These are phyloP conservation scores for Riptortus pedestris DNA, from an alignment of 1,140 invertebrate species.

Conservation along the genomic window DNA sequence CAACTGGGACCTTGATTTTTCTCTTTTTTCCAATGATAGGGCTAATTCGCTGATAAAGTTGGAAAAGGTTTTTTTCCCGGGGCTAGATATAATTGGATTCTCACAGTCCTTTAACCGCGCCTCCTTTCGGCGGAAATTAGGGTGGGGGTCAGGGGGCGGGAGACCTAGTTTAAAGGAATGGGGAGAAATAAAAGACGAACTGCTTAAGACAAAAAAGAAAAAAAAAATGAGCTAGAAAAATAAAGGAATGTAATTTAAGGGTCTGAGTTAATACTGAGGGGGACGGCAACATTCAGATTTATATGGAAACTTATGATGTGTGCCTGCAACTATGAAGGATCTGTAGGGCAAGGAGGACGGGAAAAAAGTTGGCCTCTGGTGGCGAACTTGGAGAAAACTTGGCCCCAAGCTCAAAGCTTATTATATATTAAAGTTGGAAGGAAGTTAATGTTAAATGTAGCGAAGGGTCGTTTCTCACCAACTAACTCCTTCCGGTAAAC, in stretches of 20 bases:
- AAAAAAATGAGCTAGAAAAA: background rate
- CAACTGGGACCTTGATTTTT: no score
- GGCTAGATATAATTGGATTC: constrained; percentile 2
- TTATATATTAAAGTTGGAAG: constrained; percentile 16
- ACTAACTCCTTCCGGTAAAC: constrained; percentile 15
- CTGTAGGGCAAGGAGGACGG: background rate
- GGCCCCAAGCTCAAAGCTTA: background rate
- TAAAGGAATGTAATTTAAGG: constrained; percentile 9
- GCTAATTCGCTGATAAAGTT: no score
- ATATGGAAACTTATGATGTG: constrained; percentile 15
- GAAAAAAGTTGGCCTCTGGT: constrained; percentile 9
- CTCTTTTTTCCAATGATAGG: no score
- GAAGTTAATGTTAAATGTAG: constrained; percentile 12
- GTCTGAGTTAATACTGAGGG: background rate
- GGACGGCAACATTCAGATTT: constrained; percentile 14
- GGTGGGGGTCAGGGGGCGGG: background rate
- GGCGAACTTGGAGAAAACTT: background rate
- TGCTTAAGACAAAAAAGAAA: background rate
- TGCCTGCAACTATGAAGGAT: constrained; percentile 3
- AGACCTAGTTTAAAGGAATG: background rate
- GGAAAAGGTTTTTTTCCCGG: background rate
- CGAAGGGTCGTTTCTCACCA: background rate
- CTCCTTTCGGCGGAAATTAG: background rate
- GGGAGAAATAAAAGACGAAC: background rate
- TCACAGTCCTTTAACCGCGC: background rate